Evolutionary conservation across 2,888 invertebrate genomes (phyloP).

Genomic region (Drosophila merina): DNA sequence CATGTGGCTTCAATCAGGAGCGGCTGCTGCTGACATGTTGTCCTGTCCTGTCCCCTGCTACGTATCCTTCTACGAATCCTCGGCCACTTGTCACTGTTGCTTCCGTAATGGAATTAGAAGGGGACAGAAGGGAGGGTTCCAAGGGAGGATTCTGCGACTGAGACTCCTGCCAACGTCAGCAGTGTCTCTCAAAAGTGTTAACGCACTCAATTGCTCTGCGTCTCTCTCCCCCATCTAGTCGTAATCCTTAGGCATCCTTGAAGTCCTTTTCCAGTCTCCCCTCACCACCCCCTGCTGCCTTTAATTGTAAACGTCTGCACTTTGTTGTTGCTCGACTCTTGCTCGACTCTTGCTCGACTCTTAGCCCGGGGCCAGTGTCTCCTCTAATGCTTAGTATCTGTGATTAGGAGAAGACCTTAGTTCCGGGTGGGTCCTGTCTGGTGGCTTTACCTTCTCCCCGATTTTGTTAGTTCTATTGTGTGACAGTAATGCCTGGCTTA

Average conservation of each 20-base stretch:
- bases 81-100: constrained; percentile 77
- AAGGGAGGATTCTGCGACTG: constrained; percentile 13
- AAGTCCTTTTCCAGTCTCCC: not conserved
- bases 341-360: constrained; percentile 14
- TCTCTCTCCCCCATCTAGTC: not conserved
- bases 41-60: constrained; percentile 45
- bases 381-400: constrained; percentile 73
- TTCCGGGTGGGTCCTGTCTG: constrained; percentile 23
- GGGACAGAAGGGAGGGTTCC: constrained; percentile 10
- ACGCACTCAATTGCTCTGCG: constrained; percentile 66
- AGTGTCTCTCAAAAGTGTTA: constrained; percentile 66
- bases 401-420: constrained; percentile 63
- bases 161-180: constrained; percentile 47
- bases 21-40: constrained; percentile 38
- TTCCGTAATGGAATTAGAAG: constrained; percentile 75
- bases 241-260: constrained; percentile 6
- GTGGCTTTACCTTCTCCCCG: not conserved
- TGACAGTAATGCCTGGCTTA: constrained; percentile 45
- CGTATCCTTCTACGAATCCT: constrained; percentile 32
- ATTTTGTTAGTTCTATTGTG: constrained; percentile 26
- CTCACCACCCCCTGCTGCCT: constrained; percentile 7
- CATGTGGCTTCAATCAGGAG: constrained; percentile 35
- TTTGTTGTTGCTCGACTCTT: constrained; percentile 50
- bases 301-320: constrained; percentile 74
- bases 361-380: constrained; percentile 48